Evolutionary conservation across 2,113 vertebrate genomes (phyloP).

Genomic region (Alces alces): DNA sequence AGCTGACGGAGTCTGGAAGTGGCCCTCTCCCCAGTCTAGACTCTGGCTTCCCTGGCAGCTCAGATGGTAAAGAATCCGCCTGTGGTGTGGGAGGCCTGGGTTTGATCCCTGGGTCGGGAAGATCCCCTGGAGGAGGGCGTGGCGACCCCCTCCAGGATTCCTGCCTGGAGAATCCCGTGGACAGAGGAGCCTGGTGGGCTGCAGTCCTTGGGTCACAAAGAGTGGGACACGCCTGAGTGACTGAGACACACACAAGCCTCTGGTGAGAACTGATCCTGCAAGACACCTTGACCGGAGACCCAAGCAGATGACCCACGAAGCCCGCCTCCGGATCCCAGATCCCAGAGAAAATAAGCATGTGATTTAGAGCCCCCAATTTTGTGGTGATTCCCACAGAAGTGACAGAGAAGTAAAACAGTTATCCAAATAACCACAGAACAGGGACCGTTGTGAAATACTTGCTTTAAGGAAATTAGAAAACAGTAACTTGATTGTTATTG

Average conservation of each 20-base stretch:
- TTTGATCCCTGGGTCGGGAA: not conserved
- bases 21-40: accelerated
- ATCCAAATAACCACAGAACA: not conserved
- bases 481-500: not conserved
- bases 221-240: accelerated
- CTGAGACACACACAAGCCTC: not conserved
- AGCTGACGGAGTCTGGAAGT: accelerated
- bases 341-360: no score
- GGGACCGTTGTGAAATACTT: not conserved
- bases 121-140: not conserved
- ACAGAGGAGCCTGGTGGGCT: not conserved
- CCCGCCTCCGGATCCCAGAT: not conserved
- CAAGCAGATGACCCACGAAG: accelerated
- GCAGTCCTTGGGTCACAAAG: not conserved
- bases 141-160: not conserved
- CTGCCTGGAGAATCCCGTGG: not conserved
- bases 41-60: not conserved
- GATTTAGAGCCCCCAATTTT: not conserved
- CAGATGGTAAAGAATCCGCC: not conserved
- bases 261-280: no score
- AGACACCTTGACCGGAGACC: accelerated
- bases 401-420: not conserved
- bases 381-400: not conserved
- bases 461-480: not conserved
- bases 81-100: not conserved